A percentile compares a stretch with the other conserved stretches of the same genome.
Evolutionary conservation across 92 coral and sea anemone genomes (phyloP).

Genomic region (Isaurus tuberculatus): DNA sequence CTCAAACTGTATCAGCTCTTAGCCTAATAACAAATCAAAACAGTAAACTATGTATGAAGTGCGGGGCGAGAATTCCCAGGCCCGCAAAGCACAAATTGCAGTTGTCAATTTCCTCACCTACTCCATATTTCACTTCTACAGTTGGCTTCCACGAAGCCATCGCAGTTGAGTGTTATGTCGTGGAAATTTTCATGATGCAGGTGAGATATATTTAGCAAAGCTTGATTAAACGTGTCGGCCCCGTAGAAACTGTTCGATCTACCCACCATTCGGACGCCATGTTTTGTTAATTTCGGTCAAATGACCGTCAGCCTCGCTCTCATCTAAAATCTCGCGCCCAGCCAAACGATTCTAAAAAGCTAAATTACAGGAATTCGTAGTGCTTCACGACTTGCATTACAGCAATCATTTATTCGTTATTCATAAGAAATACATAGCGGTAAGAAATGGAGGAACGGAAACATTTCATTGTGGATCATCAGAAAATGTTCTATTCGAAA

Average conservation of each 20-base stretch:
- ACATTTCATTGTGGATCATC: too few species aligned
- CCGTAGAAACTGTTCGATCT: background rate
- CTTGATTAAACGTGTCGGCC: background rate
- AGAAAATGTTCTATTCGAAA: too few species aligned
- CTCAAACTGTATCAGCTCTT: background rate
- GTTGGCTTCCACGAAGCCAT: constrained; percentile 93
- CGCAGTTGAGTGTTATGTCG: constrained; percentile 31
- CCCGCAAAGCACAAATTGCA: constrained; percentile 5
- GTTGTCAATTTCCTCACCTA: constrained; percentile 65
- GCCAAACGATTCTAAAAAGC: background rate
- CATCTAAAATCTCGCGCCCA: constrained; percentile 30
- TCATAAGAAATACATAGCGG: too few species aligned
- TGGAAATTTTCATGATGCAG: constrained; percentile 25
- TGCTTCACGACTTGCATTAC: too few species aligned
- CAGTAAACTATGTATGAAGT: constrained; percentile 1
- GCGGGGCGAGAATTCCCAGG: constrained; percentile 1
- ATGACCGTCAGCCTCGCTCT: constrained; percentile 57
- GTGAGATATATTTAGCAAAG: background rate
- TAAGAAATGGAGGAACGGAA: too few species aligned
- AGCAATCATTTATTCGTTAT: too few species aligned
- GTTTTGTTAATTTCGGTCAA: constrained; percentile 26
- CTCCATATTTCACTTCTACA: constrained; percentile 90
- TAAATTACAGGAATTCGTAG: too few species aligned
- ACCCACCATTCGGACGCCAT: constrained; percentile 58
- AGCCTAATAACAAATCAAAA: constrained; percentile 23